Base-by-base conservation (phyloP, 2,888 invertebrate species). In the Octodonta nipae region DNA sequence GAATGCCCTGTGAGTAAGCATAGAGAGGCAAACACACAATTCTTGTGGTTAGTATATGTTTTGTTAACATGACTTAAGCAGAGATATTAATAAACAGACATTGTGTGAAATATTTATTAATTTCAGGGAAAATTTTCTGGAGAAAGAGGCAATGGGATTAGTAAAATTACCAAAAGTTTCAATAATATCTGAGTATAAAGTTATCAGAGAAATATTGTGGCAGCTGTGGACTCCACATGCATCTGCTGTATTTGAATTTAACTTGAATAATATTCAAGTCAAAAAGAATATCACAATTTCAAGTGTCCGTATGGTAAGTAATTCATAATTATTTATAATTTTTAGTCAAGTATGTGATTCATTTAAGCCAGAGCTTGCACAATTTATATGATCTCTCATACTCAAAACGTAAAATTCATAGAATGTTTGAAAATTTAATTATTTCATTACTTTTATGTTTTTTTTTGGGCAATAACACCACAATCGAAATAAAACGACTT, bases 141-240 rank as follows among this genome's bases (percentile, higher is more conserved):
- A 47, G 25, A 36, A 50, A 6, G 40, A 49, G 39, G 45, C 51
- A 3, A 42, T 46, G 26, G 53, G 54, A 4, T 39, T 60, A 15
- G 35, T 56, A 10, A 35, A 37, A 2, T 35, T 50, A 2, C 44
- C 45, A 20, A 44, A 41, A 6, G 44, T 51, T 1, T 54, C 42
- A 12, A 41, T 60, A 17, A 45, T 60, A 12, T 46, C 60, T 1
- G 61, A 62, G 38, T 61, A 61, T 43, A 57, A 57, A 45, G 54
- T 58, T 3, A 51, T 61, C 34, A 40, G 62, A 28, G 62, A 62
- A 42, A 40, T 61, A 12, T 42, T 61, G 14, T 61, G 60, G 60
- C 60, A 62, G 38, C 36, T 60, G 26, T 56, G 49, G 41, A 41
- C 38, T 15, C 47, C 47, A 3, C 56, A 58, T 35, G 45, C 47